Base-by-base conservation (phyloP, 1,140 invertebrate genomes). In the Plutomurus gul region DNA sequence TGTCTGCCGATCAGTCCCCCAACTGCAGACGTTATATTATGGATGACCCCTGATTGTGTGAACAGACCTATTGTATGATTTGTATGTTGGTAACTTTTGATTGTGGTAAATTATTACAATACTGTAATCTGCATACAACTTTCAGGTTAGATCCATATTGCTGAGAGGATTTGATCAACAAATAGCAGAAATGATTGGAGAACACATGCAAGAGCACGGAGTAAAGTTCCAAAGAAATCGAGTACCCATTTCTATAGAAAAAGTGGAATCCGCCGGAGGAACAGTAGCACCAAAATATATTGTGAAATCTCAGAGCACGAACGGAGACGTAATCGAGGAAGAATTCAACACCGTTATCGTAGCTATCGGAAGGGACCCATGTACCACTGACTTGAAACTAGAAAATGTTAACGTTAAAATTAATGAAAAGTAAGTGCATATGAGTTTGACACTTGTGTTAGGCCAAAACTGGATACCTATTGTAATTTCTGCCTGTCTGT, bases 91-190 rank as follows among this genome's bases (percentile, higher is more conserved):
- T n/a, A n/a, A n/a, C n/a, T n/a, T n/a, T n/a, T n/a, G n/a, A n/a
- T n/a, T n/a, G n/a, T n/a, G n/a, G n/a, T n/a, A n/a, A n/a, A n/a
- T n/a, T n/a, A n/a, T n/a, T n/a, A n/a, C n/a, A n/a, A n/a, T n/a
- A n/a, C n/a, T n/a, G n/a, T 47, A 47, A 16, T 47, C 20, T 47
- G n/a, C 1, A 47, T 47, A 18, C 6, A n/a, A 3, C 16, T 16
- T 47, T 11, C 1, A 47, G 3, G 43, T n/a, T 46, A 90, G 97
- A 5, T 99, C 97, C 0, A 94, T 98, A 81, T 89, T 97, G 16
- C 88, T 99, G 25, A 91, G 97, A 84, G 97, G 96, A 30, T 99
- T 99, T 87, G 97, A 99, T 89, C 96, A 96, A 87, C 95, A 99
- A n/a, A n/a, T n/a, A n/a, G n/a, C n/a, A n/a, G n/a, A n/a, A n/a